Evolutionary conservation across 2,888 invertebrate species (phyloP), one percentile per base, ranked within the genome.

Genomic region (Matsumyia berberina): DNA sequence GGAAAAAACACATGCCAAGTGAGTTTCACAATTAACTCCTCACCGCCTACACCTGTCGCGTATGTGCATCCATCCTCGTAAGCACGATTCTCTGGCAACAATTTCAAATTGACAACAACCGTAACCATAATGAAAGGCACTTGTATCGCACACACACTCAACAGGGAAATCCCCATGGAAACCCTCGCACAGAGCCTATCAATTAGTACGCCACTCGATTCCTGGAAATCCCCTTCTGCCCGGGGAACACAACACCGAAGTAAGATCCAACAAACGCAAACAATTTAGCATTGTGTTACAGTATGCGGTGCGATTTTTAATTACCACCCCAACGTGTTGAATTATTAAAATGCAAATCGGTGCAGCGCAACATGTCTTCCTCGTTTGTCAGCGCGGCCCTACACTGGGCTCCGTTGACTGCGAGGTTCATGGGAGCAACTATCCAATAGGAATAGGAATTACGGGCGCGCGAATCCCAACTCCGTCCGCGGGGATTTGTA

Each of bases 261-360:
- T 53, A 19, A 33, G 15, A 37, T 15, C 31, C 29, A 31, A 39
- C 46, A 57, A 15, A 55, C 39, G 24, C 49, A 77, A 82, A 82
- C 46, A 60, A 46, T 69, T 73, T 79, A 44, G 60, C 73, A 78
- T 79, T 83, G 73, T 74, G 29, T 58, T 51, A 35, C 57, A 69
- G 49, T 51, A 74, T 83, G 83, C 83, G 78, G 31, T 57, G 73
- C 62, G 83, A 74, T 83, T 83, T 83, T 83, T 79, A 83, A 83
- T 83, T 83, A 79, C 83, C 73, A 79, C 83, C 73, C 42, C 78
- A 79, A 73, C 62, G 83, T 74, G 73, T 83, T 74, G 73, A 83
- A 79, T 83, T 83, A 83, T 79, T 78, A 69, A 83, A 79, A 78
- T 79, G 60, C 73, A 64, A 79, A 83, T 69, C 62, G 57, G 4